These are phyloP conservation scores for Phalacrocorax brasilianus DNA, from an alignment of 2,113 vertebrate species.

Conservation along the genomic window DNA sequence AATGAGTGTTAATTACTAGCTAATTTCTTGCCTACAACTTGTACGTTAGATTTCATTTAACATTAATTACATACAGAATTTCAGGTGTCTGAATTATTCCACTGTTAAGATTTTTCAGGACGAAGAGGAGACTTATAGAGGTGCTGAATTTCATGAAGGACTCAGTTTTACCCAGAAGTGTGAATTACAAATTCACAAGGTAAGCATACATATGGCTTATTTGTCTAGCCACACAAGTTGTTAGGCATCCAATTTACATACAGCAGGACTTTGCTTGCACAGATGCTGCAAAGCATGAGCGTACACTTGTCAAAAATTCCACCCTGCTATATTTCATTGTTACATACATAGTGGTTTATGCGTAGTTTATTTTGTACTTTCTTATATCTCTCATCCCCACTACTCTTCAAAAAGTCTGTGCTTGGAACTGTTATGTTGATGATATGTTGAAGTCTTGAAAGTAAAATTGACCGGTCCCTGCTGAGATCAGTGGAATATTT, in stretches of 20 bases:
- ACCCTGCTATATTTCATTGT: background rate
- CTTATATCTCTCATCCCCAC: background rate
- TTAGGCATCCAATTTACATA: conserved; percentile 24
- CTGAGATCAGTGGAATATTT: background rate
- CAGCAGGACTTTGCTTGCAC: conserved; percentile 27
- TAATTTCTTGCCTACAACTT: background rate
- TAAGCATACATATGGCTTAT: background rate
- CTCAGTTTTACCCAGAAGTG: background rate
- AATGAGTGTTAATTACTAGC: background rate
- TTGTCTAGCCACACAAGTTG: conserved; percentile 40
- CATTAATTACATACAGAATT: background rate
- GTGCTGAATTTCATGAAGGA: background rate
- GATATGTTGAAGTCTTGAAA: background rate
- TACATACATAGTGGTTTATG: background rate
- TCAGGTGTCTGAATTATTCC: background rate
- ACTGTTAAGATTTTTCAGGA: background rate
- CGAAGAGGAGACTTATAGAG: background rate
- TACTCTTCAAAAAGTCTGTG: background rate
- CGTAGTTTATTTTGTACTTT: background rate
- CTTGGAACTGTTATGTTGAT: background rate
- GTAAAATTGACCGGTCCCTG: background rate
- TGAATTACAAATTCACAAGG: background rate
- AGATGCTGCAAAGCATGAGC: background rate
- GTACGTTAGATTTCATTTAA: background rate
- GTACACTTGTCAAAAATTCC: conserved; percentile 19